Evolutionary conservation across 2,888 invertebrate species (phyloP).

Genomic region (Osedax fenrisi): DNA sequence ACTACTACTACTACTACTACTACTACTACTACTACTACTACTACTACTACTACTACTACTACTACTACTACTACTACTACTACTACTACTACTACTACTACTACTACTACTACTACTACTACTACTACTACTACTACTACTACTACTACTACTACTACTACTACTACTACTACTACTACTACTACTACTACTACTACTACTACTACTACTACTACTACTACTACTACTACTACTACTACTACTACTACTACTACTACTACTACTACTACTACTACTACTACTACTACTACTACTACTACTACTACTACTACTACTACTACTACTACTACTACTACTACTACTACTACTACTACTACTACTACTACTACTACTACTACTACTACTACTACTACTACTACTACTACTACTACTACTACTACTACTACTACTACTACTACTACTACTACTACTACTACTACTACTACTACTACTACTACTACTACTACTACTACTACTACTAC

Average conservation of each 20-base stretch:
- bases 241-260: background rate
- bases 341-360: background rate
- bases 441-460: too few relatives aligned
- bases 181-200: constrained; percentile 17
- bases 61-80: constrained; percentile 17
- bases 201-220: constrained; percentile 6
- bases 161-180: constrained; percentile 17
- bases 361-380: background rate
- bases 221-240: background rate
- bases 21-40: constrained; percentile 17
- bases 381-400: too few relatives aligned
- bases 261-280: background rate
- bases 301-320: background rate
- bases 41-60: constrained; percentile 17
- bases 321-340: background rate
- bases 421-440: too few relatives aligned
- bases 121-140: constrained; percentile 17
- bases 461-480: too few relatives aligned
- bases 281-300: background rate
- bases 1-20: constrained; percentile 17
- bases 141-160: constrained; percentile 17
- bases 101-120: constrained; percentile 4
- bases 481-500: too few relatives aligned
- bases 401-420: too few relatives aligned
- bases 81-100: constrained; percentile 17